phyloP scores from a whole-genome alignment of 2,113 vertebrate genomes.

The Desmodus rotundus region DNA sequence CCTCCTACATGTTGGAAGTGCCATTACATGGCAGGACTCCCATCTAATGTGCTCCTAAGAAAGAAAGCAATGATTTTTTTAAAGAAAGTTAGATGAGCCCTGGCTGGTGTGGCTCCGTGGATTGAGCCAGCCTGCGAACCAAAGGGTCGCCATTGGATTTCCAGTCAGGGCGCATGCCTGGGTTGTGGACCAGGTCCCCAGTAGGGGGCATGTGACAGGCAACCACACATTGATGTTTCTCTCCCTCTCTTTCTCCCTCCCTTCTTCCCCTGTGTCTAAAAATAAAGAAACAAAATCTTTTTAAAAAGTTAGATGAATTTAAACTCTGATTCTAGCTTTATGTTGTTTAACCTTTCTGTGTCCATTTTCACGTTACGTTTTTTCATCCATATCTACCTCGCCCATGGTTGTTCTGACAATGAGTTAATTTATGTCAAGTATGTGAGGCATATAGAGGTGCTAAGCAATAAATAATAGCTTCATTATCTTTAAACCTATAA shows the following conservation, averaged over 20 bases:
- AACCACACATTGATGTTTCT: too few relatives aligned
- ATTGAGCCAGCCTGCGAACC: too few relatives aligned
- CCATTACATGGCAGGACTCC: neutral
- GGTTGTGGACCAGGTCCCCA: too few relatives aligned
- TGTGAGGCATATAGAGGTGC: neutral
- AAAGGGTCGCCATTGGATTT: too few relatives aligned
- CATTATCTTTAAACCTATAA: constrained; percentile 34
- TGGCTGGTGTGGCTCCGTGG: too few relatives aligned
- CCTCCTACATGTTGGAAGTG: neutral
- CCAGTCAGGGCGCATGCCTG: too few relatives aligned
- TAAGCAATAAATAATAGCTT: constrained; percentile 27
- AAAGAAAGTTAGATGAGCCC: neutral
- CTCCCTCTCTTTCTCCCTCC: too few relatives aligned
- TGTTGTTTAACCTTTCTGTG: neutral
- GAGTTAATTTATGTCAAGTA: neutral
- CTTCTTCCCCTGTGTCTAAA: too few relatives aligned
- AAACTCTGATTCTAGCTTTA: neutral
- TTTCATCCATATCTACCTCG: constrained; percentile 14
- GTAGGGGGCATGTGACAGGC: too few relatives aligned
- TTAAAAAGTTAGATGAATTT: neutral
- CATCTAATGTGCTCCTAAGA: neutral
- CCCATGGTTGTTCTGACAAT: neutral
- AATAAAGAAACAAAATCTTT: neutral
- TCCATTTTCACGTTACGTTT: neutral
- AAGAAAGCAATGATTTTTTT: neutral